Conservation (phyloP, 2,888 invertebrate species). For the Machimus rusticus region DNA sequence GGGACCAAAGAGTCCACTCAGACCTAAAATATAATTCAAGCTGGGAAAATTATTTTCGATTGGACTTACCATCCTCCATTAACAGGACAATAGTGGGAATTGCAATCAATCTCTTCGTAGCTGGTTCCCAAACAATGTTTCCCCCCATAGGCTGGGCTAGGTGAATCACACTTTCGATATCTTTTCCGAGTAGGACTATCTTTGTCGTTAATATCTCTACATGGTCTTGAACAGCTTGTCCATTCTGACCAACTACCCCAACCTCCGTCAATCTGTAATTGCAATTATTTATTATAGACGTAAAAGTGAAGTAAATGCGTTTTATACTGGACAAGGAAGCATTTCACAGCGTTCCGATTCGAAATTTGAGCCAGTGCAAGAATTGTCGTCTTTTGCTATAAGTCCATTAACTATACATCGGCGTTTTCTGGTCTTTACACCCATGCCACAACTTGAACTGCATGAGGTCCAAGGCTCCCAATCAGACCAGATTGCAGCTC, state of each 20-base stretch:
- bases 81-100: constrained; percentile 61
- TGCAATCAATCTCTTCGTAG: constrained; percentile 60
- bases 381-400: constrained; percentile 1
- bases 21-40: constrained; percentile 53
- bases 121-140: constrained; percentile 58
- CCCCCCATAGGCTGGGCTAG: constrained; percentile 61
- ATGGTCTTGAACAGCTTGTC: constrained; percentile 62
- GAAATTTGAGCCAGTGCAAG: constrained; percentile 35
- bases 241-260: constrained; percentile 64
- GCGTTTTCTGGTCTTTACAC: constrained; percentile 54
- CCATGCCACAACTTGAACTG: constrained; percentile 58
- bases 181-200: constrained; percentile 58
- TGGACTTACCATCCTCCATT: constrained; percentile 59
- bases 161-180: constrained; percentile 61
- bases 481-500: constrained; percentile 57
- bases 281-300: background rate
- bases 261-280: constrained; percentile 54
- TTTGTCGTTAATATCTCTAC: constrained; percentile 54
- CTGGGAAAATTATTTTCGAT: background rate
- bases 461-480: constrained; percentile 60
- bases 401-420: constrained; percentile 51
- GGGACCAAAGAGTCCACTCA: constrained; percentile 58
- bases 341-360: constrained; percentile 43
- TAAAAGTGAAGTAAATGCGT: background rate
- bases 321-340: constrained; percentile 45